Base-by-base conservation (phyloP, 2,113 vertebrate genomes). In the Puntigrus tetrazona region DNA sequence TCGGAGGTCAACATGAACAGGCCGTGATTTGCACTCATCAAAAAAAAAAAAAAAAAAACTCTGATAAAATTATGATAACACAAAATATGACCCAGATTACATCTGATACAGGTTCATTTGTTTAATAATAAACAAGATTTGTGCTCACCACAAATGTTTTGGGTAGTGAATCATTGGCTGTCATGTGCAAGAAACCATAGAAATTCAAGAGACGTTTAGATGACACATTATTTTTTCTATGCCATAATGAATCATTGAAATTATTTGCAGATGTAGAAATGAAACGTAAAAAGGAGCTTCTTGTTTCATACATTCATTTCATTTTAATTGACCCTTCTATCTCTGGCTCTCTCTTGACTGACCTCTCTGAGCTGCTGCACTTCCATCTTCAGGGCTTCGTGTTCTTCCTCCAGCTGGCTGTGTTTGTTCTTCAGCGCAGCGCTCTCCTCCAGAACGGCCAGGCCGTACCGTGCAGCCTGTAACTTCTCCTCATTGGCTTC, bases 361-460 rank as follows among this genome's bases (percentile, higher is more conserved):
- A 96, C 96, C 94, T 96, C 95, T 89, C 88, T 95, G 34, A 96
- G 90, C 81, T 94, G 94, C 88, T 94, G 92, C 22, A 96, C 85
- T 88, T 96, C 96, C 25, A 74, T 61, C 79, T 89, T 94, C 27
- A 96, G 90, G 11, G 81, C 65, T 67, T 96, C 95, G 16, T 94
- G 91, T 70, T 96, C 95, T 65, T 93, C 92, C 85, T 96, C 95
- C 87, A 96, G 92, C 72, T 95, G 94, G 70, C 87, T 84, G 88
- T 94, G 92, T 81, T 93, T 95, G 65, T 74, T 90, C 89, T 95
- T 95, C 25, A 96, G 90, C 1, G 92, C 91, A 1, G 93, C 87
- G 50, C 95, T 96, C 89, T 96, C 95, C 88, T 96, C 96, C 84
- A 96, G 87, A 61, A 96, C 95, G 1, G 91, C 96, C 85, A 96